These are phyloP conservation scores for Pristionchus fissidentatus DNA, from an alignment of 2,888 invertebrate genomes.

Conservation along the genomic window DNA sequence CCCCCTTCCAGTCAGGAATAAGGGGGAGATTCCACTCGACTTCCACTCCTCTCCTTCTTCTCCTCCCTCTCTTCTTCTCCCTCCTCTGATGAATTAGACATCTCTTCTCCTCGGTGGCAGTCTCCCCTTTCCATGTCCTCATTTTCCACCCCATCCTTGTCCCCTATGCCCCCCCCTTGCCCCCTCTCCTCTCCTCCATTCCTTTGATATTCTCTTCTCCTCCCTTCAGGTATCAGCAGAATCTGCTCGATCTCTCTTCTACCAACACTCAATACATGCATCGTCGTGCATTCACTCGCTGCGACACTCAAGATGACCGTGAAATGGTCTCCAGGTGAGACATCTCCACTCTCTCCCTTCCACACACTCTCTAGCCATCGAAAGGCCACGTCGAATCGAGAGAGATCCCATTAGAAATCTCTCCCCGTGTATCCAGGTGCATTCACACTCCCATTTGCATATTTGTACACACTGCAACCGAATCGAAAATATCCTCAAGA, in stretches of 20 bases:
- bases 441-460: slow-evolving; percentile 3
- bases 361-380: too few relatives aligned
- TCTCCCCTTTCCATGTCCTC: slow-evolving; percentile 35
- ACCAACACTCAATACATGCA: slow-evolving; percentile 60
- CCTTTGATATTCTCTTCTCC: not conserved
- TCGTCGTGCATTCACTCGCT: slow-evolving; percentile 65
- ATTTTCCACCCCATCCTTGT: slow-evolving; percentile 13
- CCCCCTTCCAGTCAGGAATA: slow-evolving; percentile 29
- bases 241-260: slow-evolving; percentile 41
- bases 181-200: not conserved
- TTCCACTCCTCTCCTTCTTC: slow-evolving; percentile 9
- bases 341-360: too few relatives aligned
- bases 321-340: slow-evolving; percentile 44
- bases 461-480: not conserved
- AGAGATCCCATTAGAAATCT: not conserved
- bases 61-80: slow-evolving; percentile 1
- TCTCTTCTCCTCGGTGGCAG: slow-evolving; percentile 21
- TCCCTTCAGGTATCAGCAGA: slow-evolving; percentile 43
- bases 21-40: slow-evolving; percentile 36
- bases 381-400: not conserved
- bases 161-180: not conserved
- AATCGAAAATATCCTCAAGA: not conserved
- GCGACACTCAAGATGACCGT: slow-evolving; percentile 68
- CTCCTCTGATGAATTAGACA: slow-evolving; percentile 25
- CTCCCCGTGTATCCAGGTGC: not conserved